These are phyloP conservation scores for Caranx ignobilis DNA, from an alignment of 2,113 vertebrate species.

Conservation along the genomic window DNA sequence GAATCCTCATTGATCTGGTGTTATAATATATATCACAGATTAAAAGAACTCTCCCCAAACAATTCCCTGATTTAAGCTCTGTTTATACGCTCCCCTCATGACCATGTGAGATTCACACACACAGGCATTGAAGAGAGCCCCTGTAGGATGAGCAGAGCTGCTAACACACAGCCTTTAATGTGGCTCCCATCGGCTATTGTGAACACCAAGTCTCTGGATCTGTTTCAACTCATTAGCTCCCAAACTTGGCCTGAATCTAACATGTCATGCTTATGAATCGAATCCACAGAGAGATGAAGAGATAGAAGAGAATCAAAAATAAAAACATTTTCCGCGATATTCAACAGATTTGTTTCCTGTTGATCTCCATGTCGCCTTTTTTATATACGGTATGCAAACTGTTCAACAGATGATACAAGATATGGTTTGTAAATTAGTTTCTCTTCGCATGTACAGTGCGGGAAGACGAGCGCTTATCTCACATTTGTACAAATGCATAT, in stretches of 20 bases:
- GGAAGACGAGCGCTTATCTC: not conserved
- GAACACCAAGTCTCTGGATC: conserved; percentile 74
- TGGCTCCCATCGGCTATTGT: conserved; percentile 65
- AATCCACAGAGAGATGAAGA: conserved; percentile 74
- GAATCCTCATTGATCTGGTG: conserved; percentile 83
- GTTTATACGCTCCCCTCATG: conserved; percentile 68
- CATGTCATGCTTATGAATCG: conserved; percentile 77
- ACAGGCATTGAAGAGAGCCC: conserved; percentile 52
- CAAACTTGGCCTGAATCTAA: conserved; percentile 80
- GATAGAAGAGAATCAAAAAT: conserved; percentile 72
- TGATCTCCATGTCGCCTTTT: conserved; percentile 15
- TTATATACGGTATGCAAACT: not conserved
- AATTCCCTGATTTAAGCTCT: conserved; percentile 81
- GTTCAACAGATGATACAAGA: conserved; percentile 21
- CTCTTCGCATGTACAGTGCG: conserved; percentile 11
- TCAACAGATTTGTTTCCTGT: conserved; percentile 47
- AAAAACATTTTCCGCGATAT: conserved; percentile 11
- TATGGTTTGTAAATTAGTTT: conserved; percentile 30
- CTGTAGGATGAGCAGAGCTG: conserved; percentile 56
- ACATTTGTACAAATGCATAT: not conserved
- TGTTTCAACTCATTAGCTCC: conserved; percentile 85
- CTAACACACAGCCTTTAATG: conserved; percentile 69
- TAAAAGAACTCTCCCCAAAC: conserved; percentile 81
- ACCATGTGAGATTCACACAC: conserved; percentile 57
- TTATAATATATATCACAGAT: conserved; percentile 79